Conservation (phyloP, 1,140 invertebrate genomes). For the Bacillus rossius region DNA sequence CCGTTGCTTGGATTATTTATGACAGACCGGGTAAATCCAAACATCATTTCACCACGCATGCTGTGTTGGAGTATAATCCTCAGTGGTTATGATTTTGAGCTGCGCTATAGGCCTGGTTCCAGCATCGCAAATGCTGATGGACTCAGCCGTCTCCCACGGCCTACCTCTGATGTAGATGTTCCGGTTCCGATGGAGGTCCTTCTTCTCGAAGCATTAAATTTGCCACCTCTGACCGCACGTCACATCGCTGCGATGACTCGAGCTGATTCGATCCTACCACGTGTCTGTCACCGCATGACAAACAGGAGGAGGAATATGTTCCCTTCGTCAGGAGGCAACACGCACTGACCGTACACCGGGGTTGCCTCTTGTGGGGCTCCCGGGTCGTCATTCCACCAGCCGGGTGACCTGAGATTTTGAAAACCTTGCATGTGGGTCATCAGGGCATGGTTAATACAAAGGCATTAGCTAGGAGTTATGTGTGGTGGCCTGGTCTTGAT, state of each 20-base stretch:
- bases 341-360: background rate
- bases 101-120: background rate
- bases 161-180: background rate
- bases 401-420: background rate
- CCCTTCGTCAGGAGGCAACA: background rate
- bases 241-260: background rate
- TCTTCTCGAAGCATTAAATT: background rate
- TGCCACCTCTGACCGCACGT: background rate
- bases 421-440: constrained; percentile 41
- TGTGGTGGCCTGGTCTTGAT: constrained; percentile 47
- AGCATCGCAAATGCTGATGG: constrained; percentile 13
- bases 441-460: constrained; percentile 49
- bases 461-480: constrained; percentile 41
- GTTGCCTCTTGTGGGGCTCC: background rate
- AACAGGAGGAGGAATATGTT: background rate
- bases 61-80: constrained; percentile 18
- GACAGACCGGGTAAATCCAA: background rate
- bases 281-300: background rate
- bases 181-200: background rate
- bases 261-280: background rate
- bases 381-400: background rate
- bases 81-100: background rate
- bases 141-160: constrained; percentile 8
- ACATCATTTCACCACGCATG: constrained; percentile 1
- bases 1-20: constrained; percentile 41